A percentile compares a stretch with the other conserved stretches of the same genome.
Conservation (phyloP, 2,113 vertebrate species). For the Hemiprocne comata region DNA sequence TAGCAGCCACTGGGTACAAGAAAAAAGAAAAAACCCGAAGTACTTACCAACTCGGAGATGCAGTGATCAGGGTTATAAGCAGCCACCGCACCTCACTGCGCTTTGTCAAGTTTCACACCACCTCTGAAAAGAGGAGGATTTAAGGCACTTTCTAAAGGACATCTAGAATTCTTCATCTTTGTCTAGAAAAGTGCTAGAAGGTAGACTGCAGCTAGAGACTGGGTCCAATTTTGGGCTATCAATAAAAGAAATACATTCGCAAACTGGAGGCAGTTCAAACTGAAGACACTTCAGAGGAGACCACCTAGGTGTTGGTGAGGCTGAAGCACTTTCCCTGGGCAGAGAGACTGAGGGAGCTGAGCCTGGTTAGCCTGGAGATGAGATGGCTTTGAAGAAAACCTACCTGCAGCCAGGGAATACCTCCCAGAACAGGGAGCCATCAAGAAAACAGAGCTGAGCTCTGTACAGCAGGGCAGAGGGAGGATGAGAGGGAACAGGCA, state of each 20-base stretch:
- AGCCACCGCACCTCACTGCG: background rate
- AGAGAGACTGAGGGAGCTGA: background rate
- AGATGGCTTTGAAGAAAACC: background rate
- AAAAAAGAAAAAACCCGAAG: background rate
- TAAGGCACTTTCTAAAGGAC: background rate
- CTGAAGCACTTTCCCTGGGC: fast-evolving
- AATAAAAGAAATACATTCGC: background rate
- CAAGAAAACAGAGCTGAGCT: background rate
- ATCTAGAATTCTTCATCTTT: background rate
- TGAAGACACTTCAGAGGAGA: background rate
- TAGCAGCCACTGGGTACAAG: background rate
- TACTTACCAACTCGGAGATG: background rate
- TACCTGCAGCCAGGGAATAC: background rate
- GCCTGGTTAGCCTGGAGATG: background rate
- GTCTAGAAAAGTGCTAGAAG: background rate
- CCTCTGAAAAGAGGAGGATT: background rate
- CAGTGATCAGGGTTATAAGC: background rate
- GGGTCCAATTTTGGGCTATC: background rate
- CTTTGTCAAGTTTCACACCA: background rate
- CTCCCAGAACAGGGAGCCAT: background rate
- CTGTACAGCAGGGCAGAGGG: background rate
- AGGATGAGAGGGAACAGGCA: background rate
- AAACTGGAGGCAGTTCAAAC: background rate
- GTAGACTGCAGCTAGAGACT: background rate
- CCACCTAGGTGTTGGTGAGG: background rate